These are phyloP conservation scores for Ceratothoa steindachneri DNA, from an alignment of 2,888 invertebrate species.

Conservation along the genomic window DNA sequence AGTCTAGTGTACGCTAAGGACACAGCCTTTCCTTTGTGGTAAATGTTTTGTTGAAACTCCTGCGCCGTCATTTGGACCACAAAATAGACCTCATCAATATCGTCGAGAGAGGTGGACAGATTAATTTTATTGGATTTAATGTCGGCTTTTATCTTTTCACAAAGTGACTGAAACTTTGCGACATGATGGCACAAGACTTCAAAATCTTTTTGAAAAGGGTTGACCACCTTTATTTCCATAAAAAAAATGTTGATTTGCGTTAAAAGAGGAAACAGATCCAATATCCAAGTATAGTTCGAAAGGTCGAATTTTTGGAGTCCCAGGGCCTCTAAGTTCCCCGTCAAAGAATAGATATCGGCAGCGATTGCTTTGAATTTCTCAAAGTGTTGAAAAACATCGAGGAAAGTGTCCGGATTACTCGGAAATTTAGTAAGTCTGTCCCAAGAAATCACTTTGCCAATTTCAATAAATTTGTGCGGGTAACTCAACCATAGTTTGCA, in stretches of 20 bases:
- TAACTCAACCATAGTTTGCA: background rate
- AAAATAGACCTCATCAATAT: background rate
- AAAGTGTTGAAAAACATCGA: conserved; percentile 1
- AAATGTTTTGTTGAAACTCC: background rate
- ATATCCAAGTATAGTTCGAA: background rate
- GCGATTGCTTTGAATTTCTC: background rate
- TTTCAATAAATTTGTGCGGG: background rate
- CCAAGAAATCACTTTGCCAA: background rate
- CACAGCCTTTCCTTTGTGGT: background rate
- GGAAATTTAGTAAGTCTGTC: background rate
- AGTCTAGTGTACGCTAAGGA: background rate
- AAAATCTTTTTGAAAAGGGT: background rate
- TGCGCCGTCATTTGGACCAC: background rate
- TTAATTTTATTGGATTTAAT: background rate
- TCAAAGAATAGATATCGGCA: background rate
- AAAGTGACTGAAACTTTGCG: background rate
- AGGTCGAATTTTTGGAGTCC: background rate
- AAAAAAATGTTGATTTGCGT: background rate
- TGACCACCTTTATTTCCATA: background rate
- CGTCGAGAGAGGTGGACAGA: background rate
- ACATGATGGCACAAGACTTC: background rate
- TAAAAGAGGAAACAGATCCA: background rate
- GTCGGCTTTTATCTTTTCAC: background rate
- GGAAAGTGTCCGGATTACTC: background rate
- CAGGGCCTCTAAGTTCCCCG: background rate